These are phyloP conservation scores for Rotaria macrura DNA, from an alignment of 2,888 invertebrate species.

Conservation along the genomic window DNA sequence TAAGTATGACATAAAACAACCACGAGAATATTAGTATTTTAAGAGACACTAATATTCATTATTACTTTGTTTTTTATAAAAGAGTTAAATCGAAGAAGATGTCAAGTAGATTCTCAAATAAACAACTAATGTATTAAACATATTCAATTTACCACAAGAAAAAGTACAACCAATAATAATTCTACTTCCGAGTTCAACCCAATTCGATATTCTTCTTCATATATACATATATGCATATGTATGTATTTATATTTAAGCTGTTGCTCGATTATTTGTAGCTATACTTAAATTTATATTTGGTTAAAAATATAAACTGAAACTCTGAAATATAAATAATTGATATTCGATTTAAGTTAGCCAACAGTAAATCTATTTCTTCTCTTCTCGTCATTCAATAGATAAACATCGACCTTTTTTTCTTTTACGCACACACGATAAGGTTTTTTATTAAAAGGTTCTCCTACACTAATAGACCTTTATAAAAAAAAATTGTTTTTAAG, in stretches of 20 bases:
- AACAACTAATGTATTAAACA: not conserved
- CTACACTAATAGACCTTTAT: not conserved
- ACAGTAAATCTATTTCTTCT: not conserved
- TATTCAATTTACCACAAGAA: not conserved
- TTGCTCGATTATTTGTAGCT: too few relatives aligned
- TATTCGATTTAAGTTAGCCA: not conserved
- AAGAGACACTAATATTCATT: not conserved
- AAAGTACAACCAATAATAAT: not conserved
- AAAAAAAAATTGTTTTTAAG: not conserved
- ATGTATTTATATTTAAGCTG: not conserved
- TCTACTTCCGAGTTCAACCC: not conserved
- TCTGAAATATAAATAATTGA: not conserved
- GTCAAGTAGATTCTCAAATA: not conserved
- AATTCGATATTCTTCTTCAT: not conserved
- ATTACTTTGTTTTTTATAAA: not conserved
- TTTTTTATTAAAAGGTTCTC: not conserved
- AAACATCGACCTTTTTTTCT: not conserved
- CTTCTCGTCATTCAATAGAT: not conserved
- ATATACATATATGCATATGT: too few relatives aligned
- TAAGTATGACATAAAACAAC: not conserved
- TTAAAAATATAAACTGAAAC: too few relatives aligned
- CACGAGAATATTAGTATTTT: not conserved
- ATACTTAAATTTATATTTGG: too few relatives aligned
- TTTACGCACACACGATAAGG: not conserved
- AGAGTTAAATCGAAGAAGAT: not conserved